These are phyloP conservation scores for Lochmaea crataegi DNA, from an alignment of 2,888 invertebrate species.

Conservation along the genomic window DNA sequence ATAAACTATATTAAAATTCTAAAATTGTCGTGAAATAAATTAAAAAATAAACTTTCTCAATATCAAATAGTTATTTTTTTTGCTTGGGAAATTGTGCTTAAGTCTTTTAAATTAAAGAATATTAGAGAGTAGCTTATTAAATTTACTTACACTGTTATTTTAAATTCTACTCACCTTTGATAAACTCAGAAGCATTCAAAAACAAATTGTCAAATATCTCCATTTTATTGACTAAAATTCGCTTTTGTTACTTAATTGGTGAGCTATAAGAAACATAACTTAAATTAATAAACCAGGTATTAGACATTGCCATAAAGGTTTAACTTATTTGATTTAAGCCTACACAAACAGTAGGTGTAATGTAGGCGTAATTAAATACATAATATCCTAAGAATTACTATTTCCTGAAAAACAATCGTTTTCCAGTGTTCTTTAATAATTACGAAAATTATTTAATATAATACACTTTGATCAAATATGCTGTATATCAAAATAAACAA, in stretches of 20 bases:
- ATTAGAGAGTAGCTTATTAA: no score
- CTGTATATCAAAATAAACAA: slow-evolving; percentile 44
- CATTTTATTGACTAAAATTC: slow-evolving; percentile 52
- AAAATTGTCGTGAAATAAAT: no score
- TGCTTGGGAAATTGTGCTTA: neutral
- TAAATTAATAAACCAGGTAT: slow-evolving; percentile 24
- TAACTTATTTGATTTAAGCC: slow-evolving; percentile 49
- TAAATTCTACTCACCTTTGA: slow-evolving; percentile 69
- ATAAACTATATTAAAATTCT: no score
- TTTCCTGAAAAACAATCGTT: slow-evolving; percentile 11
- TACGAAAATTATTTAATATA: neutral
- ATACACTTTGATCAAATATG: neutral
- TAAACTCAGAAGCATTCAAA: slow-evolving; percentile 74
- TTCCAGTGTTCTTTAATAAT: slow-evolving; percentile 17
- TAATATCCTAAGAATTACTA: slow-evolving; percentile 8
- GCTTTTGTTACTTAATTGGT: slow-evolving; percentile 49
- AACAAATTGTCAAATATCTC: slow-evolving; percentile 67
- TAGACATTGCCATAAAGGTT: slow-evolving; percentile 26
- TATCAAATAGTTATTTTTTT: no score
- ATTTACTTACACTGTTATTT: no score
- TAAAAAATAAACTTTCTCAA: no score
- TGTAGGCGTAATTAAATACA: slow-evolving; percentile 47
- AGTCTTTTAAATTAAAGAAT: neutral
- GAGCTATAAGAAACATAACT: slow-evolving; percentile 45
- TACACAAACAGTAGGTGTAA: slow-evolving; percentile 51